These are phyloP conservation scores for Drosophila monieri DNA, from an alignment of 2,888 invertebrate species.

Conservation along the genomic window DNA sequence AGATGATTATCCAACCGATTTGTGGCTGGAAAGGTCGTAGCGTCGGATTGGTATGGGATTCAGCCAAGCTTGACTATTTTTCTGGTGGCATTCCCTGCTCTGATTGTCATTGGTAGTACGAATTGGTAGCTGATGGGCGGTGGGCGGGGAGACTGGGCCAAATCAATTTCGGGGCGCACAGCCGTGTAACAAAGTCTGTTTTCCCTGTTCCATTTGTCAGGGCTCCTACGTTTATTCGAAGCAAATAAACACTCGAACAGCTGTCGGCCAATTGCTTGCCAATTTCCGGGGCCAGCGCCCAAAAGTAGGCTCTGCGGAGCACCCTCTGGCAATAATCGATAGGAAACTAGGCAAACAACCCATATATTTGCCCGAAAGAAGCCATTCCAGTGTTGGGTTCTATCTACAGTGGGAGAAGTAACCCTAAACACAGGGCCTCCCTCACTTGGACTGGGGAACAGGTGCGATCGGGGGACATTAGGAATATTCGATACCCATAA, in stretches of 20 bases:
- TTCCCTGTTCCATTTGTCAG: constrained; percentile 43
- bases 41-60: background rate
- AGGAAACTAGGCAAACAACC: constrained; percentile 40
- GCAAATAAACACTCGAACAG: constrained; percentile 48
- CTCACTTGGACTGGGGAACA: constrained; percentile 20
- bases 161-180: constrained; percentile 69
- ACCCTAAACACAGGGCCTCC: background rate
- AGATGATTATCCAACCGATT: constrained; percentile 39
- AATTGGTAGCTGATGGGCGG: background rate
- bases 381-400: constrained; percentile 45
- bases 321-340: constrained; percentile 10
- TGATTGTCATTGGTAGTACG: constrained; percentile 58
- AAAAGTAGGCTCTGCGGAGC: constrained; percentile 45
- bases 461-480: constrained; percentile 25
- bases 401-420: constrained; percentile 15
- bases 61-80: constrained; percentile 34
- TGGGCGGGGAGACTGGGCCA: constrained; percentile 11
- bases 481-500: background rate
- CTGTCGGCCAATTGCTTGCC: constrained; percentile 34
- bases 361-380: constrained; percentile 56
- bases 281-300: constrained; percentile 49
- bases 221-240: constrained; percentile 49
- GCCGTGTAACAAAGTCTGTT: constrained; percentile 59
- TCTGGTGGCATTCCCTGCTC: constrained; percentile 55
- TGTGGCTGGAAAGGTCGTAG: constrained; percentile 30